phyloP scores from a whole-genome alignment of 2,888 invertebrate species.

The Sepiola atlantica region DNA sequence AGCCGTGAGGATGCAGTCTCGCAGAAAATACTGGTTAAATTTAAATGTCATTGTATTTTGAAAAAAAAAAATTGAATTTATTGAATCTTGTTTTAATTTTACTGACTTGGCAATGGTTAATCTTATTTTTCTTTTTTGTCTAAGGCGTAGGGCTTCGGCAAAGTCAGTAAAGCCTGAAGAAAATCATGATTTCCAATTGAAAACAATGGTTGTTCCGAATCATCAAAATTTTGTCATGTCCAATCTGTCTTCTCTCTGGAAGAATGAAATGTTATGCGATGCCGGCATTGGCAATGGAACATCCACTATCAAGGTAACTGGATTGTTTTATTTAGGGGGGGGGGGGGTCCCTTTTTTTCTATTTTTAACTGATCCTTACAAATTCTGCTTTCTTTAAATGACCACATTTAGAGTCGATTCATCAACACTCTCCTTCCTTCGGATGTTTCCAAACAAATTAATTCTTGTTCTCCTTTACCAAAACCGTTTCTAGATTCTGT shows the following conservation, averaged over 20 bases:
- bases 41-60: too few relatives aligned
- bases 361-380: background rate
- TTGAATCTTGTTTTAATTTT: too few relatives aligned
- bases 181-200: background rate
- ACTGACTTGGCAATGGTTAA: too few relatives aligned
- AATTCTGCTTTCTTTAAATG: background rate
- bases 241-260: conserved; percentile 4
- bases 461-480: background rate
- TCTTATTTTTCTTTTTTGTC: too few relatives aligned
- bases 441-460: background rate
- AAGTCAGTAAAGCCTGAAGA: background rate
- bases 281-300: conserved; percentile 33
- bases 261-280: conserved; percentile 37
- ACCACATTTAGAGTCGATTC: background rate
- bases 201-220: conserved; percentile 24
- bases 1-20: too few relatives aligned
- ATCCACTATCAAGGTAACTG: conserved; percentile 24
- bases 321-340: background rate
- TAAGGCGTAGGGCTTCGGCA: too few relatives aligned
- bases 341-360: background rate
- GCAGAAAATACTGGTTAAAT: too few relatives aligned
- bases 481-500: background rate
- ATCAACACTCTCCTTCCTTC: background rate
- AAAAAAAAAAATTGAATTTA: too few relatives aligned
- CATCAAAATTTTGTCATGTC: conserved; percentile 39